Conservation (phyloP, 2,888 invertebrate genomes). For the Helobdella robusta region DNA sequence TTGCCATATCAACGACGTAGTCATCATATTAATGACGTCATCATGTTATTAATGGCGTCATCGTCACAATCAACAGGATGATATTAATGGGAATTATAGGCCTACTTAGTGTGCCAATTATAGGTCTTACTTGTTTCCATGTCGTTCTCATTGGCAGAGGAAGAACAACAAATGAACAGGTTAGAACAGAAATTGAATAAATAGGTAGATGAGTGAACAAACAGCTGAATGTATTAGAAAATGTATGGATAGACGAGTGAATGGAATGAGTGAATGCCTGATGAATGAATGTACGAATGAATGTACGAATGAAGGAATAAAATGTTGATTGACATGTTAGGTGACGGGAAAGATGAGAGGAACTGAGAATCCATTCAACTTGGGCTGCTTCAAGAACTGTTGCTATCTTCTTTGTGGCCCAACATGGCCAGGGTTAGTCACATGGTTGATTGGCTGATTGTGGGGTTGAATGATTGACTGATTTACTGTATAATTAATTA, state of each 20-base stretch:
- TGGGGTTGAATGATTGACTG: not conserved
- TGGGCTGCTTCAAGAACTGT: conserved; percentile 89
- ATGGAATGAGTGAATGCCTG: not conserved
- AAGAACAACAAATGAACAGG: conserved; percentile 95
- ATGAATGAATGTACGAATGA: not conserved
- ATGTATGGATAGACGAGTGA: not conserved
- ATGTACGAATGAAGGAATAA: not conserved
- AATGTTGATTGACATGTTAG: conserved; percentile 40
- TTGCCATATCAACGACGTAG: not conserved
- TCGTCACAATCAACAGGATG: too few relatives aligned
- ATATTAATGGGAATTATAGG: conserved; percentile 35
- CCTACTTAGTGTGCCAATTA: conserved; percentile 85
- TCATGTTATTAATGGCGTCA: not conserved
- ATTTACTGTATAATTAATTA: too few relatives aligned
- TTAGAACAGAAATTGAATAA: too few relatives aligned
- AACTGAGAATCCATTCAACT: conserved; percentile 93
- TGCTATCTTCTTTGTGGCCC: conserved; percentile 81
- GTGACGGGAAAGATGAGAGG: conserved; percentile 98
- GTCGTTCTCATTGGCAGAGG: conserved; percentile 90
- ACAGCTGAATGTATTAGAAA: not conserved
- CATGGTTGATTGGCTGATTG: not conserved
- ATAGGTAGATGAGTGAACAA: too few relatives aligned
- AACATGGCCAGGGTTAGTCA: conserved; percentile 32
- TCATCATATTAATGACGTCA: not conserved
- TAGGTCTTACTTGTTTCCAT: conserved; percentile 94